Base-by-base conservation (phyloP, 1,140 invertebrate species). In the Notospermus geniculatus region DNA sequence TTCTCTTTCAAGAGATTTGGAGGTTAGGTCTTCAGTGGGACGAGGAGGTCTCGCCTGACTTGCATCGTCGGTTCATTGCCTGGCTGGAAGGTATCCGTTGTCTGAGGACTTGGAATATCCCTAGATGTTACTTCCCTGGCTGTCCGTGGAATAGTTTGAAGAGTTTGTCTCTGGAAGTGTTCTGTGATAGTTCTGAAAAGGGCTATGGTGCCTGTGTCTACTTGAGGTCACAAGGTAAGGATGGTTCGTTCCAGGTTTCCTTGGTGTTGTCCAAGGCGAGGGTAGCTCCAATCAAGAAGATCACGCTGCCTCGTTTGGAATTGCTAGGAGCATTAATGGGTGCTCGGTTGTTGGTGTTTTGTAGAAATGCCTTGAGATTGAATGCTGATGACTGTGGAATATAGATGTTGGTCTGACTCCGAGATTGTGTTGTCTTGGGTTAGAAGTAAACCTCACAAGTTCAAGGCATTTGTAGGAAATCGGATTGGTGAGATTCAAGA, bases 381-480 rank as follows among this genome's bases (percentile, higher is more conserved):
- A n/a, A n/a, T 27, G 11, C 32, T 36, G 5, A 62, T 32, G n/a
- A n/a, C n/a, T n/a, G 30, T 62, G 13, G 17, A 9, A 27, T 55
- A 55, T 27, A 55, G 17, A 25, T 55, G 54, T 29, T 56, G 53
- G 60, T 58, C 60, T n/a, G 60, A 56, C 45, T 62, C 60, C 27
- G 32, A 4, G 11, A 30, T 62, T n/a, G 53, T 39, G 15, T 57
- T 56, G 25, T 13, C 23, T 36, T 62, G 60, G 60, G 56, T 58
- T 11, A 62, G 36, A n/a, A n/a, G n/a, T n/a, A n/a, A n/a, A n/a
- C n/a, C n/a, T n/a, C n/a, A n/a, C 46, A 22, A 54, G n/a, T 62
- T 57, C 57, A 62, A 62, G 46, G 41, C 54, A 2, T 65, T 46
- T 41, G 63, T 65, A 25, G 46, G 23, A 15, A 65, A 65, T 22